Conservation (phyloP, 2,113 vertebrate species). For the Taxidea taxus region DNA sequence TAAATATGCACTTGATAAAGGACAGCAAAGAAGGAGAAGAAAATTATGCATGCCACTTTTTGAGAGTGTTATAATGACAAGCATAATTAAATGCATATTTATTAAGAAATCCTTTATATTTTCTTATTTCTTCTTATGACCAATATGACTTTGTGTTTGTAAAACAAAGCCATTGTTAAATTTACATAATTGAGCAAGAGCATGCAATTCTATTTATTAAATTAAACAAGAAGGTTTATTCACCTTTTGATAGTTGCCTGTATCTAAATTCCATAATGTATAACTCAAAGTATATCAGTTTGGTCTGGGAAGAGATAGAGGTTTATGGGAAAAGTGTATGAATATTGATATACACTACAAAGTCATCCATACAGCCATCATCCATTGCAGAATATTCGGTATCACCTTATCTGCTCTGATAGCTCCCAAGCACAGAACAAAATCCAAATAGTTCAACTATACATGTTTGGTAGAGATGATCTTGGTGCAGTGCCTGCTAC, state of each 20-base stretch:
- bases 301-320: neutral
- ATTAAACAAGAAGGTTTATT: neutral
- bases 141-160: neutral
- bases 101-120: neutral
- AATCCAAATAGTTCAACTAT: neutral
- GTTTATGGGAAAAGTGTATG: neutral
- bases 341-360: neutral
- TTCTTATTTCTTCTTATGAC: neutral
- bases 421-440: neutral
- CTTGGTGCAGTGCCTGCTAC: neutral
- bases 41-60: neutral
- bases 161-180: slow-evolving; percentile 33
- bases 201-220: neutral
- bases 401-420: neutral
- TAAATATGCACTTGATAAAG: slow-evolving; percentile 34
- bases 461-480: neutral
- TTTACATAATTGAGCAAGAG: neutral
- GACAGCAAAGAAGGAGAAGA: neutral
- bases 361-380: neutral
- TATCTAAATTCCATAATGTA: neutral
- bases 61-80: neutral
- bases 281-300: neutral
- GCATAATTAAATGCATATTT: neutral
- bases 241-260: neutral
- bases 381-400: neutral